phyloP scores from a whole-genome alignment of 2,888 invertebrate genomes.

The Drosophila koepferae region DNA sequence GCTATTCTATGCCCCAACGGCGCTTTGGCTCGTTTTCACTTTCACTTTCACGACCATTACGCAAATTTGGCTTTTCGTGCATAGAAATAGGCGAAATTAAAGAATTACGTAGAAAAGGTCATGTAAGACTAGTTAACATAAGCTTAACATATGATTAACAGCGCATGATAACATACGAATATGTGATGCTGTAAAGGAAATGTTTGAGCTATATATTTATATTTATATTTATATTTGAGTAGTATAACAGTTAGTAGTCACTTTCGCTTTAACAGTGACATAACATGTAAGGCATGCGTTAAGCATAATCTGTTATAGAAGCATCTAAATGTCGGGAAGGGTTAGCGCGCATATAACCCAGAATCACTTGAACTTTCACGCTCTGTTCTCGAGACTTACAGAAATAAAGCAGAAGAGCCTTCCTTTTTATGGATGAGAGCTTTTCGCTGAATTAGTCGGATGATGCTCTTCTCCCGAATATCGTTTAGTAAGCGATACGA shows the following conservation, averaged over 20 bases:
- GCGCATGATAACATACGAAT: not conserved
- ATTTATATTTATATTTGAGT: no score
- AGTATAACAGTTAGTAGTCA: not conserved
- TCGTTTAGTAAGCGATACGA: no score
- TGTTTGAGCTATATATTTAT: not conserved
- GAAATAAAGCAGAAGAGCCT: no score
- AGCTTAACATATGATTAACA: not conserved
- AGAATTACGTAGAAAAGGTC: not conserved
- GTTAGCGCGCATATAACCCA: not conserved
- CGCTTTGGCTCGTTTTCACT: conserved; percentile 41
- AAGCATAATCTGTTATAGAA: not conserved
- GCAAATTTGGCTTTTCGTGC: not conserved
- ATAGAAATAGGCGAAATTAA: not conserved
- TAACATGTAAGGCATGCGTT: not conserved
- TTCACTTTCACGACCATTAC: conserved; percentile 18
- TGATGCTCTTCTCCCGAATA: no score
- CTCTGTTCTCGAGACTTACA: no score
- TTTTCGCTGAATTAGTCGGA: no score
- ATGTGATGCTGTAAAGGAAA: not conserved
- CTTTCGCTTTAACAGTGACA: not conserved
- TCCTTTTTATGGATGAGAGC: no score
- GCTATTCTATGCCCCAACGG: conserved; percentile 29
- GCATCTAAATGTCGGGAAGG: not conserved
- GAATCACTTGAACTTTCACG: no score
- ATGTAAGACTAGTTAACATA: not conserved